Conservation (phyloP, 2,113 vertebrate species). For the Rhinichthys klamathensis region DNA sequence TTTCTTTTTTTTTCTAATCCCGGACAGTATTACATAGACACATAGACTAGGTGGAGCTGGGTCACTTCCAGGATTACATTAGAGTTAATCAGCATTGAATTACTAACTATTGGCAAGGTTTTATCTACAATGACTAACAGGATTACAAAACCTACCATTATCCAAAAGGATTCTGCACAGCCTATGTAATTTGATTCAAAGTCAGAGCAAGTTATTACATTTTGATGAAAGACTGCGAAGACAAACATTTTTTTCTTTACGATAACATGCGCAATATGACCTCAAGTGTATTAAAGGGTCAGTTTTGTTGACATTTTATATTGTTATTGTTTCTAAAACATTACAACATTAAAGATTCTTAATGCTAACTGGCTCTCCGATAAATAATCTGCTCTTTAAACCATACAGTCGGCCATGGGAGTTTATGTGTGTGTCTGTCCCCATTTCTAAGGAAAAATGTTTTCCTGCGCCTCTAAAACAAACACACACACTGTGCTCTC, state of each 20-base stretch:
- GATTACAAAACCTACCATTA: background rate
- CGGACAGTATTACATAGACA: too few species aligned
- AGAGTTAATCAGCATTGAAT: background rate
- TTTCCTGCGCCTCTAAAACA: constrained; percentile 27
- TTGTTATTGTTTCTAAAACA: background rate
- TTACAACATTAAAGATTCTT: background rate
- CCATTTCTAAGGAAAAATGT: constrained; percentile 27
- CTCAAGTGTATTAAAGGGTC: background rate
- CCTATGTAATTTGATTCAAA: background rate
- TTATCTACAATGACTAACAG: background rate
- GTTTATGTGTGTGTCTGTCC: background rate
- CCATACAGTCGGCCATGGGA: background rate
- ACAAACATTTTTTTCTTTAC: background rate
- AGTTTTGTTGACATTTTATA: background rate
- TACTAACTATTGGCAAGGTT: background rate
- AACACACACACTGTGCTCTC: constrained; percentile 25
- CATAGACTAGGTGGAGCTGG: background rate
- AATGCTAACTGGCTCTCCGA: background rate
- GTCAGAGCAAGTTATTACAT: background rate
- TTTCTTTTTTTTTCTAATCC: too few species aligned
- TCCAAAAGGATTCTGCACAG: background rate
- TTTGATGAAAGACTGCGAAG: background rate
- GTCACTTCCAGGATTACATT: background rate
- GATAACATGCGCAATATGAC: background rate
- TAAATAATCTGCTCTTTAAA: constrained; percentile 13